These are phyloP conservation scores for Coboldia fuscipes DNA, from an alignment of 1,140 invertebrate genomes.

Conservation along the genomic window DNA sequence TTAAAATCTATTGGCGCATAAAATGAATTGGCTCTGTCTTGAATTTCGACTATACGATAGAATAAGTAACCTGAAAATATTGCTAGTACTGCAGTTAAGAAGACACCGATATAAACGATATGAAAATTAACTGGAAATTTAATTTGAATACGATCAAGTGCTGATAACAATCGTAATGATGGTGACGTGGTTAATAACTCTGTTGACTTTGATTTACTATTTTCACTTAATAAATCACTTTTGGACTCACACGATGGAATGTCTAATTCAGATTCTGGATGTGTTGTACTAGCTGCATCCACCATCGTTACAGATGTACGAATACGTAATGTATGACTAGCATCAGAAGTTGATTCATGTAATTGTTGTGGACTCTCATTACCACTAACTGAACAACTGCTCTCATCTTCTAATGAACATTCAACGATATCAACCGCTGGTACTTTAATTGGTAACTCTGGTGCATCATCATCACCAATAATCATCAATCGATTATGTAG, in stretches of 20 bases:
- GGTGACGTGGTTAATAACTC: background rate
- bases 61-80: slow-evolving; percentile 15
- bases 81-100: slow-evolving; percentile 11
- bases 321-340: slow-evolving; percentile 4
- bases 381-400: slow-evolving; percentile 15
- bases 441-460: slow-evolving; percentile 8
- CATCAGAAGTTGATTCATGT: slow-evolving; percentile 1
- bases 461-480: slow-evolving; percentile 4
- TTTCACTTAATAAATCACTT: background rate
- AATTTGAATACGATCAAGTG: slow-evolving; percentile 3
- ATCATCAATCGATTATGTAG: slow-evolving; percentile 31
- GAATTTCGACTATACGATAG: slow-evolving; percentile 14
- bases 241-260: background rate
- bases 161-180: background rate
- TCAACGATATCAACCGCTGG: slow-evolving; percentile 11
- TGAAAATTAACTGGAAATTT: slow-evolving; percentile 10
- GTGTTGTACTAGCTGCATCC: background rate
- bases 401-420: slow-evolving; percentile 13
- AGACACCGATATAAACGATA: slow-evolving; percentile 12
- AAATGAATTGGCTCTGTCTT: slow-evolving; percentile 11
- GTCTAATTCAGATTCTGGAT: background rate
- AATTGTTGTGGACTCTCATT: slow-evolving; percentile 14
- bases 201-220: background rate
- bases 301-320: slow-evolving; percentile 1
- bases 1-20: slow-evolving; percentile 11